phyloP scores from a whole-genome alignment of 1,140 invertebrate genomes.

The Drosophila nigrodunni region DNA sequence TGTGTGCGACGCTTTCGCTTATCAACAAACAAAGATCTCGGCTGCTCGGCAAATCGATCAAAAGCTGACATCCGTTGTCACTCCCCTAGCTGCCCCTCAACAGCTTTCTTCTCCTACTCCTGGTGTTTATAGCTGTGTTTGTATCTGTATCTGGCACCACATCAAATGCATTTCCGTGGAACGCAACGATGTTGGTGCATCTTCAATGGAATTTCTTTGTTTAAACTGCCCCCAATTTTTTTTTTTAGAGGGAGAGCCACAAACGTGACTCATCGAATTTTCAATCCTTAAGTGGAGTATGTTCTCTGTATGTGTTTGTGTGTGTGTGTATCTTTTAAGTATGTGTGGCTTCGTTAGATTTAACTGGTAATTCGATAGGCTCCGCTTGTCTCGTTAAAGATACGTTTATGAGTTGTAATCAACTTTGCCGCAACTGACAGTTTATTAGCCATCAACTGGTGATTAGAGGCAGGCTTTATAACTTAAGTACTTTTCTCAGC shows the following conservation, averaged over 20 bases:
- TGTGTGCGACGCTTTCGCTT: conserved; percentile 71
- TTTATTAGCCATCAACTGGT: conserved; percentile 50
- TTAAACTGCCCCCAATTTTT: conserved; percentile 29
- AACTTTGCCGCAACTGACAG: conserved; percentile 27
- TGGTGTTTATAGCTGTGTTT: not conserved
- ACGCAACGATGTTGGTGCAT: conserved; percentile 47
- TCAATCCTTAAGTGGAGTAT: conserved; percentile 43
- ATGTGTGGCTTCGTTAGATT: conserved; percentile 67
- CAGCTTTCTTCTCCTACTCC: not conserved
- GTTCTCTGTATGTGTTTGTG: conserved; percentile 15
- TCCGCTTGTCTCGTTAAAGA: conserved; percentile 56
- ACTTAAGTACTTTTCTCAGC: conserved; percentile 8
- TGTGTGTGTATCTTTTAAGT: conserved; percentile 24
- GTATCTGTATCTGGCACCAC: conserved; percentile 20
- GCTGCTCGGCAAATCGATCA: conserved; percentile 65
- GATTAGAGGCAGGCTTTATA: conserved; percentile 49
- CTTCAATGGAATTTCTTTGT: conserved; percentile 79
- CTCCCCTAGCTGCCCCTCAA: not conserved
- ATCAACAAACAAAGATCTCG: conserved; percentile 60
- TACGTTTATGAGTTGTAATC: conserved; percentile 56
- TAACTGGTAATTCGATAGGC: conserved; percentile 61
- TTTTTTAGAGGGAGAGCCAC: conserved; percentile 10
- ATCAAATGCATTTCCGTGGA: conserved; percentile 53
- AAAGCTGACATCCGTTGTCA: conserved; percentile 49
- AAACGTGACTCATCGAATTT: conserved; percentile 66